phyloP scores from a whole-genome alignment of 1,140 invertebrate species.

The Dendroctonus valens region DNA sequence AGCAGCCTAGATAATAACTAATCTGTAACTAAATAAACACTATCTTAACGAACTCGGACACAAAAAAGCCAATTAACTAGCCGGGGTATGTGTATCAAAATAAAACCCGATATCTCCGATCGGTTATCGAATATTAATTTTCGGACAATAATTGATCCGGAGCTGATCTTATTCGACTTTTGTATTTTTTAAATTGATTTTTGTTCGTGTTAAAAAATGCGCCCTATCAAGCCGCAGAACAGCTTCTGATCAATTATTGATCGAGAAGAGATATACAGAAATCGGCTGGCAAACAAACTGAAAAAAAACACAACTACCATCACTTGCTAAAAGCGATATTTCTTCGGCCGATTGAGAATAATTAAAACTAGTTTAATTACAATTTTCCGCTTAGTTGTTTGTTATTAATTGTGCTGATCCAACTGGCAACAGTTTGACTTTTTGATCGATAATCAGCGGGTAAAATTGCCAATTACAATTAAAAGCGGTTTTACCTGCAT shows the following conservation, averaged over 20 bases:
- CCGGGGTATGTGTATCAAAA: conserved; percentile 1
- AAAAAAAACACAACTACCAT: no score
- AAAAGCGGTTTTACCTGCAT: no score
- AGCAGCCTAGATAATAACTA: conserved; percentile 23
- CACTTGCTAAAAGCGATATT: no score
- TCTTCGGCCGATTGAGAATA: no score
- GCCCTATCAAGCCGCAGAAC: conserved; percentile 6
- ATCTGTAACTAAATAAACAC: conserved; percentile 23
- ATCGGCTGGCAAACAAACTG: no score
- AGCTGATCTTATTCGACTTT: conserved; percentile 22
- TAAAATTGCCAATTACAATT: no score
- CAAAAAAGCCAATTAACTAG: conserved; percentile 19
- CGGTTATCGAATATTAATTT: conserved; percentile 23
- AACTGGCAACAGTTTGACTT: no score
- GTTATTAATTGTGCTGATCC: no score
- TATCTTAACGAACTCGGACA: conserved; percentile 15
- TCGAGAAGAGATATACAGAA: no score
- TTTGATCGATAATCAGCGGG: no score
- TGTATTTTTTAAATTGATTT: conserved; percentile 25
- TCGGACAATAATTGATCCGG: conserved; percentile 16
- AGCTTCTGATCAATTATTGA: conserved; percentile 5
- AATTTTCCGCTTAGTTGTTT: no score
- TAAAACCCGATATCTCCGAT: conserved; percentile 18
- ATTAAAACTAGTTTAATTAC: no score
- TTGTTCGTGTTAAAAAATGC: conserved; percentile 18